Evolutionary conservation across 1,140 invertebrate genomes (phyloP), one percentile per base, ranked within the genome.

Genomic region (Sinella curviseta): DNA sequence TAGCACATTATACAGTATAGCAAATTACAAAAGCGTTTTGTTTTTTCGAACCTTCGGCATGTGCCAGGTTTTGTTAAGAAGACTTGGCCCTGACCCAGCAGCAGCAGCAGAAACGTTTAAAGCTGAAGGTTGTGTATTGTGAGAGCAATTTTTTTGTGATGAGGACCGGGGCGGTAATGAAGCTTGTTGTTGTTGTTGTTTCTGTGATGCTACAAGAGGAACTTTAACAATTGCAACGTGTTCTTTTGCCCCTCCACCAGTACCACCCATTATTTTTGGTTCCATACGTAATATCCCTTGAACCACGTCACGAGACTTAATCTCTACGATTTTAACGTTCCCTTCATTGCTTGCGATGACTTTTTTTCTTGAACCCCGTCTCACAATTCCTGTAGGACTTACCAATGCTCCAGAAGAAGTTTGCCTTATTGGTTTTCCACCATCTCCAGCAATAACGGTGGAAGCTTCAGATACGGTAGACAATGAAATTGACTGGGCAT

Each of bases 301-400:
- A 3, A 82, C 79, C 2, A 84, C 78, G 31, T 84, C 81, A 20
- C 80, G 79, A 16, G 80, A 81, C 31, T 79, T 81, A 65, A 84
- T 84, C 80, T 84, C 83, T 12, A 84, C 83, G 65, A 84, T 84
- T 77, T 82, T 84, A 1, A 84, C 78, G 60, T 83, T 84, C 39
- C 80, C 77, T 48, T 81, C 80, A 33, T 33, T 48, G 3, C 34
- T n/a, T 16, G 3, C 28, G 14, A 34, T 30, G 48, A 39, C 48
- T 33, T 55, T 34, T 28, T 77, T 77, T 48, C 26, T 31, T 4
- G 39, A 55, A 57, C 31, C 54, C 24, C 76, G 14, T 30, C 76
- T 57, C 20, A 33, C 55, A 14, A 57, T 26, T 28, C 17, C 17
- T 60, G 30, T 4, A 16, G 16, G 8, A 60, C 55, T 55, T 57